Evolutionary conservation across 2,888 invertebrate species (phyloP).

Genomic region (Cataglyphis rosenhaueri): DNA sequence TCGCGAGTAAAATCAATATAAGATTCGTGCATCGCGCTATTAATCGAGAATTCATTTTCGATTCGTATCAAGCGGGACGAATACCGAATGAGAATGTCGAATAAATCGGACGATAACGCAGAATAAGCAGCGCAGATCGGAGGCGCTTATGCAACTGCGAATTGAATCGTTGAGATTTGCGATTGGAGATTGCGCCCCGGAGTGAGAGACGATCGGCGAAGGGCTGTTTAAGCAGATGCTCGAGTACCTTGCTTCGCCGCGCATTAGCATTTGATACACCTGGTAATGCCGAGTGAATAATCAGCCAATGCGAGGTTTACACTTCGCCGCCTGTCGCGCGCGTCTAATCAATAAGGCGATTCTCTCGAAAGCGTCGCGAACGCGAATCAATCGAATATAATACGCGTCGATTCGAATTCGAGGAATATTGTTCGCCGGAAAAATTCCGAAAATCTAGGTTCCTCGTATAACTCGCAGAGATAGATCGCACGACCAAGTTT

Average conservation of each 20-base stretch:
- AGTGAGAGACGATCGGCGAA: slow-evolving; percentile 53
- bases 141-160: slow-evolving; percentile 16
- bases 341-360: slow-evolving; percentile 43
- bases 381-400: slow-evolving; percentile 7
- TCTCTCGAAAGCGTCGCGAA: slow-evolving; percentile 21
- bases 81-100: background rate
- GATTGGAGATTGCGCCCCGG: slow-evolving; percentile 11
- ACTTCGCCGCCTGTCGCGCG: slow-evolving; percentile 24
- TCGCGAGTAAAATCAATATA: background rate
- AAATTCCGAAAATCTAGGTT: background rate
- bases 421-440: slow-evolving; percentile 15
- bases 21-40: background rate
- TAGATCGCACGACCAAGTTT: background rate
- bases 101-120: slow-evolving; percentile 31
- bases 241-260: slow-evolving; percentile 30
- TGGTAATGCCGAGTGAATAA: slow-evolving; percentile 51
- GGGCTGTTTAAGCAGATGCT: slow-evolving; percentile 37
- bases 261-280: slow-evolving; percentile 54
- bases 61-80: background rate
- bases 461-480: background rate
- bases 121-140: slow-evolving; percentile 22
- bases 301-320: slow-evolving; percentile 48
- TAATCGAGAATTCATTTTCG: slow-evolving; percentile 9
- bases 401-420: background rate
- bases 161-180: slow-evolving; percentile 46